Evolutionary conservation across 1,140 invertebrate species (phyloP), one percentile per base, ranked within the genome.

Genomic region (Parasteatoda tepidariorum): DNA sequence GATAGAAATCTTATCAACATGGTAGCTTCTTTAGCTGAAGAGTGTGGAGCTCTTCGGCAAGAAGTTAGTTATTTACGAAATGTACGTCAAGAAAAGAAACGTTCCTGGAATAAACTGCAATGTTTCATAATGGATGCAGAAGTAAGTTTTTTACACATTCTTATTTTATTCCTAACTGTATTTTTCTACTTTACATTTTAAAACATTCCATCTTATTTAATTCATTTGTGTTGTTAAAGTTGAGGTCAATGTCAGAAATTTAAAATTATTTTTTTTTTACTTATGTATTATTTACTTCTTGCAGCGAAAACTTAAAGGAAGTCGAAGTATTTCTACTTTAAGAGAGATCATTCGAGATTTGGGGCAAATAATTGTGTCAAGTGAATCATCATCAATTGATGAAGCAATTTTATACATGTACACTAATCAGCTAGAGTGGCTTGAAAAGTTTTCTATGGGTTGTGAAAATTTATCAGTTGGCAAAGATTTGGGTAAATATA

Each of bases 111-210:
- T 54, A 82, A 62, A 48, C 28, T 82, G 22, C 78, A 82, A 31
- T 70, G 78, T 41, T 82, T 82, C 31, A 82, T 82, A 6, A 82
- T 82, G 78, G 78, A 82, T 70, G 66, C 78, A 33, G 78, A 82
- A 33, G 78, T 82, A 41, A 71, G 26, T 33, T 26, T 28, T 62
- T 34, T 15, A 57, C 22, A 55, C 1, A 2, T 68, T 68, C 15
- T 48, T 13, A 2, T 55, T 55, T 55, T 18, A 1, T 18, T 55
- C 22, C 3, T 55, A 3, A 18, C 22, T 55, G 3, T 3, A 55
- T 18, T 18, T 18, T 55, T 18, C 13, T 55, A 18, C 1, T 0
- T 66, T 11, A 66, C 5, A 33, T 3, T 22, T 62, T 30, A n/a
- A n/a, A n/a, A n/a, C n/a, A n/a, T n/a, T n/a, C n/a, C n/a, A n/a